A percentile compares a stretch with the other conserved stretches of the same genome.
Evolutionary conservation across 2,888 invertebrate species (phyloP).

Genomic region (Hipparchia sbordonii): DNA sequence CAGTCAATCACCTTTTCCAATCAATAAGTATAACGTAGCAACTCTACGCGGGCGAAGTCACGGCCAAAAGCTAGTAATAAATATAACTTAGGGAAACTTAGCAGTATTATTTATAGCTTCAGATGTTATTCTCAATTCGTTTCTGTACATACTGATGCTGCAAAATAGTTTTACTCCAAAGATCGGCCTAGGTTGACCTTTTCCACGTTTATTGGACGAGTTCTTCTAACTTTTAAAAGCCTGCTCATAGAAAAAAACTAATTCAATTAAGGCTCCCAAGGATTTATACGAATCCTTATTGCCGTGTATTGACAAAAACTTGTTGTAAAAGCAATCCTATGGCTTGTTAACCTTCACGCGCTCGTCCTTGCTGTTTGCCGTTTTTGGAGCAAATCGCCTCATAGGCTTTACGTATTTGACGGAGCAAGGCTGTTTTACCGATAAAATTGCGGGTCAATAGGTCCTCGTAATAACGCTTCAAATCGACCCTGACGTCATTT

Average conservation of each 20-base stretch:
- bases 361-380: constrained; percentile 44
- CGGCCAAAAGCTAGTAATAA: no score
- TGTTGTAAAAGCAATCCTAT: constrained; percentile 41
- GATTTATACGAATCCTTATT: constrained; percentile 32
- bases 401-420: constrained; percentile 42
- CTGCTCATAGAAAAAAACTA: constrained; percentile 6
- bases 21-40: no score
- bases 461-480: constrained; percentile 31
- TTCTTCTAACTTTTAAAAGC: constrained; percentile 5
- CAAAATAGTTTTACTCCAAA: background rate
- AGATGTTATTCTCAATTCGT: no score
- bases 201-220: background rate
- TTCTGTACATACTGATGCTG: no score
- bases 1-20: no score
- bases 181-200: background rate
- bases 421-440: constrained; percentile 44
- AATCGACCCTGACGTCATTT: constrained; percentile 26
- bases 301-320: constrained; percentile 37
- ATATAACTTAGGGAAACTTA: no score
- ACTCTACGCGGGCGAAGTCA: no score
- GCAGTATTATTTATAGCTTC: no score
- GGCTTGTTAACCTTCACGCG: constrained; percentile 41
- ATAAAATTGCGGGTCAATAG: constrained; percentile 44
- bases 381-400: constrained; percentile 44
- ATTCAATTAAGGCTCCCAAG: constrained; percentile 27